Base-by-base conservation (phyloP, 2,888 invertebrate species). In the Hirtodrosophila cameraria region DNA sequence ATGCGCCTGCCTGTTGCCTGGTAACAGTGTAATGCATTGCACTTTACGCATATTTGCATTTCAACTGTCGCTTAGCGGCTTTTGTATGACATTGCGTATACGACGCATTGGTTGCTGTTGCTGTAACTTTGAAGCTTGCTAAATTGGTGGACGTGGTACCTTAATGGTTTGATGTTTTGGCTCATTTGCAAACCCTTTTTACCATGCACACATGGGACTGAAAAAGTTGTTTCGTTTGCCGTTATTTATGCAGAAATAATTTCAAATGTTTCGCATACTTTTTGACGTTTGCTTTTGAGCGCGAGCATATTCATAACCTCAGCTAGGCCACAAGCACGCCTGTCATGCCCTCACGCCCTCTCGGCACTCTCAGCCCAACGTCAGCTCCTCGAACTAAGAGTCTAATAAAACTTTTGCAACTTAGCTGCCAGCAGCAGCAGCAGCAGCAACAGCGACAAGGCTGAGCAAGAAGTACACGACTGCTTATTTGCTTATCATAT, bases 161-260 rank as follows among this genome's bases (percentile, higher is more conserved):
- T 45, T 43, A 65, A 65, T 69, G 69, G 62, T 59, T 46, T 60
- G 60, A 64, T 63, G 67, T 62, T 61, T 74, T 31, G 43, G 45
- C 66, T 81, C 75, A 77, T 81, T 85, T 74, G 62, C 20, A 28
- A 78, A 78, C 71, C 78, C 84, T 82, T 85, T 81, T 43, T 25
- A 13, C 33, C 33, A 28, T 12, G 13, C 60, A 31, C 60, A 35
- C 49, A 41, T 57, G 61, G 53, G 57, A 25, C 45, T 18, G 13
- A 20, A 33, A 50, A 61, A 65, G 55, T 64, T 75, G 1, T 42
- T 65, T 35, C 45, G 48, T 57, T 59, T 48, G 41, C 39, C 46
- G 49, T 77, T 81, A 84, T 84, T 84, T 86, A 86, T 82, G 77
- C 78, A 81, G 75, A 86, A 84, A 82, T 77, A 81, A 86, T 82